These are phyloP conservation scores for Pogonocichla stellata DNA, from an alignment of 2,113 vertebrate genomes.

Conservation along the genomic window DNA sequence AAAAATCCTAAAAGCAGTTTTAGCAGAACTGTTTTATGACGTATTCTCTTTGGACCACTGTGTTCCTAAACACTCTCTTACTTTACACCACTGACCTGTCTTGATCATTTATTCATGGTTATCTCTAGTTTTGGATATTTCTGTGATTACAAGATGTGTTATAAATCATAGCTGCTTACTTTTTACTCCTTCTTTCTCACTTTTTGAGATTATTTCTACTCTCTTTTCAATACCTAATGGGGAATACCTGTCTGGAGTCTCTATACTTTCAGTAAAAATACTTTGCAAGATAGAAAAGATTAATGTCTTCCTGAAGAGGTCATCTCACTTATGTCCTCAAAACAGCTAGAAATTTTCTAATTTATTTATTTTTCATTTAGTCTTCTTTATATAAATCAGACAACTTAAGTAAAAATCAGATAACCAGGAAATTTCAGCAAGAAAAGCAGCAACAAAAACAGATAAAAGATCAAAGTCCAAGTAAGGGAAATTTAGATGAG, in stretches of 20 bases:
- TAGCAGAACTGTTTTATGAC: background rate
- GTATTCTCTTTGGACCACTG: background rate
- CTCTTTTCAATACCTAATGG: background rate
- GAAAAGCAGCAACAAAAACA: background rate
- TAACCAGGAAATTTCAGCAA: background rate
- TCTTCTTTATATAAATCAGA: background rate
- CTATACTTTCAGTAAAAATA: background rate
- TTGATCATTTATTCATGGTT: background rate
- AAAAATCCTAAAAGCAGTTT: background rate
- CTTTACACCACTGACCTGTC: background rate
- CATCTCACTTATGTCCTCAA: background rate
- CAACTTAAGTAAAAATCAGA: background rate
- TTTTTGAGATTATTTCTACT: background rate
- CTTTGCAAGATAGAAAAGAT: background rate
- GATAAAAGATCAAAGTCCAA: background rate
- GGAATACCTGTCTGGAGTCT: background rate
- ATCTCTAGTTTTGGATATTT: background rate
- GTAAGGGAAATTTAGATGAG: background rate
- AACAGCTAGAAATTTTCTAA: background rate
- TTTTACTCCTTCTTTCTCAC: background rate
- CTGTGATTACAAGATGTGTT: background rate
- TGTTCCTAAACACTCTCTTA: background rate
- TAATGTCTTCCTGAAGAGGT: background rate
- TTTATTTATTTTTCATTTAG: background rate
- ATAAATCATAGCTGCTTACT: background rate